Evolutionary conservation across 2,888 invertebrate species (phyloP).

Genomic region (Subacronicta megacephala): DNA sequence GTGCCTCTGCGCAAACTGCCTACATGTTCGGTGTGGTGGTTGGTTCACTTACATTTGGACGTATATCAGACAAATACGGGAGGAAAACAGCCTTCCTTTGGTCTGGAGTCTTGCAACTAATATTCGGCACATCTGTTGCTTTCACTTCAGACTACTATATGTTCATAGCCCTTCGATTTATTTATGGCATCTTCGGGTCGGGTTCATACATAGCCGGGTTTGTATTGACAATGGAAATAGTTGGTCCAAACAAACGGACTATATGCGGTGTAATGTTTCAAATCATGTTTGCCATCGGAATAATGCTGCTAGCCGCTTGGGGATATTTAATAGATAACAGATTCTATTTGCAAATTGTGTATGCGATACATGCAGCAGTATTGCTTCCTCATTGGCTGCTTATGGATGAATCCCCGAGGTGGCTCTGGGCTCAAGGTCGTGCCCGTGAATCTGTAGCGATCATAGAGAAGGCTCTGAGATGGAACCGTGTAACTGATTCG

Average conservation of each 20-base stretch:
- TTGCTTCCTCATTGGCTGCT: constrained; percentile 95
- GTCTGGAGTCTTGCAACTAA: constrained; percentile 92
- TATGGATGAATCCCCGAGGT: constrained; percentile 96
- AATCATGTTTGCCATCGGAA: constrained; percentile 94
- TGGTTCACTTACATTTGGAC: constrained; percentile 94
- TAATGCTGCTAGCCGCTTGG: constrained; percentile 95
- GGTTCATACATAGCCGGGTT: constrained; percentile 93
- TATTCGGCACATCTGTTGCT: constrained; percentile 93
- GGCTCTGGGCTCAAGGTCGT: constrained; percentile 96
- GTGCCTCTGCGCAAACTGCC: constrained; percentile 93
- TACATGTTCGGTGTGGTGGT: constrained; percentile 96
- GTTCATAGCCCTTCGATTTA: constrained; percentile 91
- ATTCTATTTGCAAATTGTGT: constrained; percentile 93
- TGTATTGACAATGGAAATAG: constrained; percentile 94
- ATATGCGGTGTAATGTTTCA: constrained; percentile 95
- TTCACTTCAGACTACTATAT: constrained; percentile 93
- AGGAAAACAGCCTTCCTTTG: constrained; percentile 94
- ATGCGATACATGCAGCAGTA: constrained; percentile 93
- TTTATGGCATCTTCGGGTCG: constrained; percentile 95
- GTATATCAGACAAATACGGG: constrained; percentile 94
- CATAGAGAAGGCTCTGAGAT: constrained; percentile 92
- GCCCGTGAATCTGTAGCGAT: constrained; percentile 93
- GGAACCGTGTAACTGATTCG: constrained; percentile 91
- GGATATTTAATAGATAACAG: constrained; percentile 93
- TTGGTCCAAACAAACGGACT: constrained; percentile 94